Evolutionary conservation across 2,113 vertebrate genomes (phyloP), one percentile per base, ranked within the genome.

Genomic region (Miniopterus natalensis): DNA sequence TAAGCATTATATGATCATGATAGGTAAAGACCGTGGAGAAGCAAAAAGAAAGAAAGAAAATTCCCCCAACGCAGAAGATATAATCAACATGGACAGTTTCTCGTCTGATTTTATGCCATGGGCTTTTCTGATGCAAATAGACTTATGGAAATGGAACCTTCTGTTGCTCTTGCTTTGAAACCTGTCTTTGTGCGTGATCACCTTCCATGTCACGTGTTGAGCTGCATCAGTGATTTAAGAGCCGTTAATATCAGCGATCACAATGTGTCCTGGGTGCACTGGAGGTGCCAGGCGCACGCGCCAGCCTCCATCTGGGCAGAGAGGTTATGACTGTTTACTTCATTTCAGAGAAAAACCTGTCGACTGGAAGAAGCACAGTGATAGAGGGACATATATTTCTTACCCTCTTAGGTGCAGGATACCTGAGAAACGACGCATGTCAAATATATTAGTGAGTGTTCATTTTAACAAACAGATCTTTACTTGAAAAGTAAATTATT

Each of bases 241-340:
- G 74, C 40, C 57, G 2, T 89, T 29, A 6, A 13, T 45, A 15
- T 42, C 68, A 42, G 0, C 71, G 59, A 61, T 49, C 68, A 20
- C 75, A 6, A 8, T 65, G 68, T 40, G 68, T 42, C 0, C 0
- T n/a, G 49, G 53, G 7, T 23, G 5, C 0, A 0, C 55, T 8
- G 65, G 74, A 53, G 63, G 80, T 40, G 59, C 59, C 55, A 47
- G 42, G 36, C 36, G 51, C 74, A 45, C 61, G 92, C 57, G n/a
- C 74, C 79, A 85, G 1, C 36, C 90, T 11, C 59, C 55, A 74
- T 65, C n/a, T 75, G 40, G 79, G 29, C 80, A 86, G 65, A 63
- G 53, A 79, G 49, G 65, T 78, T 42, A 73, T 59, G 57, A 53
- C 65, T 36, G 3, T 90, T 94, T 87, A 18, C 84, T 83, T 63